phyloP scores from a whole-genome alignment of 2,113 vertebrate genomes.

The Andinoacara biseriatus region DNA sequence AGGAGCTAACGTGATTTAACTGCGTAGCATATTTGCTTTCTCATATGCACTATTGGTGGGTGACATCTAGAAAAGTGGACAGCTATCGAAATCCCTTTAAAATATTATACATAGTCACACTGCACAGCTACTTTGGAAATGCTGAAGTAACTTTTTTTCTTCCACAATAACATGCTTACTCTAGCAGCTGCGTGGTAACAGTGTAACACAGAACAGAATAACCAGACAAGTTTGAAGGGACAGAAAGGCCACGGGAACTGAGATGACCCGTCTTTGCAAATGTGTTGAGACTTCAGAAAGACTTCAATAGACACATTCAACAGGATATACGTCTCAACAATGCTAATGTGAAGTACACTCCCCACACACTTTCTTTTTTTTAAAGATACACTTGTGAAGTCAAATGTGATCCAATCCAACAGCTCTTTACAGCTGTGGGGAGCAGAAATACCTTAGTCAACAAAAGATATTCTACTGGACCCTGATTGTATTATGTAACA shows the following conservation, averaged over 20 bases:
- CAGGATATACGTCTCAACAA: not conserved
- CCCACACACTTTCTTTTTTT: no score
- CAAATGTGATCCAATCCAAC: not conserved
- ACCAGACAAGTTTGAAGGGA: not conserved
- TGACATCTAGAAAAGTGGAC: not conserved
- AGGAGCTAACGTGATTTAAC: not conserved
- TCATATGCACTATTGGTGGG: not conserved
- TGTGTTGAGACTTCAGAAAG: no score
- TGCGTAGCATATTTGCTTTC: not conserved
- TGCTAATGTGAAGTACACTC: not conserved
- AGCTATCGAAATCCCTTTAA: not conserved
- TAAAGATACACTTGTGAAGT: not conserved
- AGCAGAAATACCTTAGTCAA: not conserved
- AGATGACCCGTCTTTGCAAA: no score
- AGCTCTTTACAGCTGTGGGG: not conserved
- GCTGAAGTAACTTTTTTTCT: no score
- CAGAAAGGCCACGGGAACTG: not conserved
- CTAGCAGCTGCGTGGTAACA: not conserved
- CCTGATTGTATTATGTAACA: no score
- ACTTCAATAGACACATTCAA: not conserved
- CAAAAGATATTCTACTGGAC: not conserved
- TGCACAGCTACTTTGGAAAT: not conserved
- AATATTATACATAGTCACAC: fast-evolving
- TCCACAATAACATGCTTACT: no score
- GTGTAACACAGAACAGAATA: not conserved